Evolutionary conservation across 30 jellyfish, hydroid and myxozoan genomes (phyloP), one percentile per base, ranked within the genome.

Genomic region (Clytia hemisphaerica): DNA sequence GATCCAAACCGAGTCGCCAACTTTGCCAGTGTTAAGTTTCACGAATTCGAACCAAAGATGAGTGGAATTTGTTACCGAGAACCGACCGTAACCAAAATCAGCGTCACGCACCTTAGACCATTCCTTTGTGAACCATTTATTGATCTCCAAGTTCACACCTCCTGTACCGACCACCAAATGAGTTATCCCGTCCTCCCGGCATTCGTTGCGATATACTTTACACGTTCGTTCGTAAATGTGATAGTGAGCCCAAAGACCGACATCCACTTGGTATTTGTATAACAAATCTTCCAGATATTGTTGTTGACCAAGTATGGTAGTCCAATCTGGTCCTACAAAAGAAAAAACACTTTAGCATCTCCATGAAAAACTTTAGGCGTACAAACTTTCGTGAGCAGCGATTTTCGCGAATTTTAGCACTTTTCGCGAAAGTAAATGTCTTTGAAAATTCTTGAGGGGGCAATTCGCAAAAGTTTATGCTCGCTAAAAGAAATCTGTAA

Each of bases 201-300:
- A 83, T 61, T 65, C 37, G 81, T 77, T 84, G 29, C 90, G 58
- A 59, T 84, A 76, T 6, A 84, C 85, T 57, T 70, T 77, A 75
- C 95, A 84, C 30, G 95, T 84, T 49, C 95, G 89, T 68, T 84
- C 92, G 36, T 84, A 84, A 70, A 83, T 62, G 44, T 84, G 95
- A 53, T 72, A 76, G 67, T 84, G 95, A 29, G 93, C 82, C 93
- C 93, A 84, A 21, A 84, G 69, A 4, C 84, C 93, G 42, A 84
- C 31, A 63, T 84, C 93, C 12, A 84, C 95, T 19, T 68, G 62
- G 63, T 84, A 70, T 15, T 58, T 62, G 61, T 76, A 45, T 7
- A 84, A 75, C 36, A 84, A 64, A 47, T 83, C 91, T 59, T 79
- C 93, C 25, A 79, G 70, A 14, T 67, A 40, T 22, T 84, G 65